Evolutionary conservation across 2,113 vertebrate species (phyloP), one percentile per base, ranked within the genome.

Genomic region (Regulus satrapa): DNA sequence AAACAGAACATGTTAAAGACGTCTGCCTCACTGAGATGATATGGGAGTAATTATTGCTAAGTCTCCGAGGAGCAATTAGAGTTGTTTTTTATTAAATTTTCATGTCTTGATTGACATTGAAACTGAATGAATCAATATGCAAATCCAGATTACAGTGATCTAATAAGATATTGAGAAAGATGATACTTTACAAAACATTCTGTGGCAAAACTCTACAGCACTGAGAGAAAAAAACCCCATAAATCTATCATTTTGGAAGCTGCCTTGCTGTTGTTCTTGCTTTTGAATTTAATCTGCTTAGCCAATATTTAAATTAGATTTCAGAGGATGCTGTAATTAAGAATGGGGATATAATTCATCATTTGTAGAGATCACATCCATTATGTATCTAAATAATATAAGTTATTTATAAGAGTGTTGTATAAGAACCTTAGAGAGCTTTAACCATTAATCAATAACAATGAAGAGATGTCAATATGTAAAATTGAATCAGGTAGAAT

Each of bases 31-130:
- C 68, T 82, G 68, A 86, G 69, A 76, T 46, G 58, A 56, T 46
- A n/a, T 0, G 12, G 46, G 38, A 90, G 12, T 41, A 86, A 95
- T 95, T 88, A 95, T 49, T 88, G 61, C 66, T 40, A 52, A 76
- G 56, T 68, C 84, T 96, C 86, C 5, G 25, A 86, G 90, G 94
- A 95, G 85, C 88, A 96, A 96, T 88, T 94, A 94, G 61, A 89
- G 78, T 49, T 93, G 78, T 8, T 90, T 92, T 94, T 95, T 85
- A 94, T 95, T 94, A 84, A 32, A 63, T 94, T 78, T 85, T 85
- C 64, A 61, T 10, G 5, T 86, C 91, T 78, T 76, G 87, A 94
- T 81, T 94, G 91, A 92, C 80, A 84, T 25, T 91, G 89, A 92
- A 94, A 67, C 6, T 3, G 66, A 94, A 89, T 78, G 64, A 94